Percentiles rank a stretch among this genome's conserved stretches.
Evolutionary conservation across 2,113 vertebrate genomes (phyloP).

Genomic region (Nanorana parkeri): DNA sequence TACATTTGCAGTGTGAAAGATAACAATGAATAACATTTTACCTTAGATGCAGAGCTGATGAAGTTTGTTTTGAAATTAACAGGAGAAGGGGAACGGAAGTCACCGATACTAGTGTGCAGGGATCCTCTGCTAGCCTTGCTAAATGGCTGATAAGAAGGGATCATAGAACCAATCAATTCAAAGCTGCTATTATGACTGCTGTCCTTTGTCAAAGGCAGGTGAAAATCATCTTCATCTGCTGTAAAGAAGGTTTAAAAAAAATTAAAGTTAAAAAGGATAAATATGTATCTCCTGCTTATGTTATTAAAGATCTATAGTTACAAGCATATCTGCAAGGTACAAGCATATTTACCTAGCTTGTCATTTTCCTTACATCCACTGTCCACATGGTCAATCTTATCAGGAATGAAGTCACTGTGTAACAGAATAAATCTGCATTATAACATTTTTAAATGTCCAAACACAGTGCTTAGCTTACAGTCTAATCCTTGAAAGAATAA

Average conservation of each 20-base stretch:
- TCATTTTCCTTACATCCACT: conserved; percentile 66
- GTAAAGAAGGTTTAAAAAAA: conserved; percentile 37
- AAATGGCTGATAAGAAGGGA: conserved; percentile 93
- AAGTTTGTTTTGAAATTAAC: conserved; percentile 88
- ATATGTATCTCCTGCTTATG: background rate
- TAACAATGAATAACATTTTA: conserved; percentile 59
- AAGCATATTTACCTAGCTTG: conserved; percentile 71
- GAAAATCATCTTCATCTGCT: conserved; percentile 88
- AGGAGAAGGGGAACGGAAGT: conserved; percentile 92
- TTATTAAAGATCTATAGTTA: background rate
- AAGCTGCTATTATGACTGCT: conserved; percentile 97
- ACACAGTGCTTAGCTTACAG: too few species aligned
- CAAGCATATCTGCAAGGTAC: too few species aligned
- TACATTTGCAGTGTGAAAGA: conserved; percentile 60
- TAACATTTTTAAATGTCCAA: background rate
- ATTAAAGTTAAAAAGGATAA: background rate
- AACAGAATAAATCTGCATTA: conserved; percentile 49
- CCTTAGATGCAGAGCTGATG: conserved; percentile 92
- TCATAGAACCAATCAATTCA: conserved; percentile 91
- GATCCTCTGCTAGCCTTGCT: conserved; percentile 76
- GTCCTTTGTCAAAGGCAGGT: conserved; percentile 83
- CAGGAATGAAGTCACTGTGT: conserved; percentile 72
- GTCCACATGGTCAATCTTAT: conserved; percentile 75
- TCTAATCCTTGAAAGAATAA: too few species aligned
- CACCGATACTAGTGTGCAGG: conserved; percentile 63